phyloP scores from a whole-genome alignment of 1,140 invertebrate species.

The Melipona quadrifasciata region DNA sequence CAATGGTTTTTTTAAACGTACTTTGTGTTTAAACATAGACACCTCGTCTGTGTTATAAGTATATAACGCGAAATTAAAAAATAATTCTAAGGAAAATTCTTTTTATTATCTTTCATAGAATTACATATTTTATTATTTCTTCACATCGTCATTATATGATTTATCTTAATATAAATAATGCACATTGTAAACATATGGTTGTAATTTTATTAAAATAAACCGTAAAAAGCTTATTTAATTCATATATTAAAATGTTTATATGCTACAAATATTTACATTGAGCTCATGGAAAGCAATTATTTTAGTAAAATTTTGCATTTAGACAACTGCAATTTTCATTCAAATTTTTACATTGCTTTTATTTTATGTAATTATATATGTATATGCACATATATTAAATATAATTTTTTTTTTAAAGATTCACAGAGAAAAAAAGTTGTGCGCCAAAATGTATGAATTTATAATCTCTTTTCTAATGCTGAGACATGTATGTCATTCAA shows the following conservation, averaged over 20 bases:
- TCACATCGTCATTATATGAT: constrained; percentile 32
- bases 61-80: neutral
- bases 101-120: constrained; percentile 55
- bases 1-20: too few species aligned
- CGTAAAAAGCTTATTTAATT: constrained; percentile 52
- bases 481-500: neutral
- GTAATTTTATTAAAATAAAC: constrained; percentile 49
- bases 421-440: constrained; percentile 1
- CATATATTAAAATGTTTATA: constrained; percentile 51
- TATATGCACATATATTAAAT: neutral
- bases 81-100: neutral
- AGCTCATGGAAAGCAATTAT: constrained; percentile 44
- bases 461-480: neutral
- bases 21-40: too few species aligned
- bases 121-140: constrained; percentile 45
- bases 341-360: constrained; percentile 39
- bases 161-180: constrained; percentile 41
- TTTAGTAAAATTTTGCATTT: constrained; percentile 24
- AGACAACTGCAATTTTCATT: constrained; percentile 51
- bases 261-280: constrained; percentile 63
- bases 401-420: neutral
- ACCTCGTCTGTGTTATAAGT: too few species aligned
- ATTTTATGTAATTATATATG: constrained; percentile 8
- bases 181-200: constrained; percentile 43
- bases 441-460: neutral